Conservation (phyloP, 53 echinoderm and acorn worm genomes). For the Patiria pectinifera region DNA sequence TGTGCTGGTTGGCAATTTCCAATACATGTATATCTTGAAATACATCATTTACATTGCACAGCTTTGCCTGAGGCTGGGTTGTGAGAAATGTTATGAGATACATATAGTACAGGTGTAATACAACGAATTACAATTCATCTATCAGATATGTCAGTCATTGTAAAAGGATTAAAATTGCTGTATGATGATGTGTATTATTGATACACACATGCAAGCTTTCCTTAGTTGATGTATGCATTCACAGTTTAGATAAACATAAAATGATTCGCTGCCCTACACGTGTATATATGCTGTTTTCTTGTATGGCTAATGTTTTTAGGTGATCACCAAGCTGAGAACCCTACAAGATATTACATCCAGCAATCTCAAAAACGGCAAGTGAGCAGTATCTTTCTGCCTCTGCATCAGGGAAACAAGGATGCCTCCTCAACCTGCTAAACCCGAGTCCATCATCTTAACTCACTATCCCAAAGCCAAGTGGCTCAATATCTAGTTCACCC, state of each 20-base stretch:
- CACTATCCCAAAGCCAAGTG: conserved; percentile 74
- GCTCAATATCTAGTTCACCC: conserved; percentile 88
- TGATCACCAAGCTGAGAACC: conserved; percentile 93
- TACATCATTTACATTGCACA: too few species aligned
- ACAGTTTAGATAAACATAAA: background rate
- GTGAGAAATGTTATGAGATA: too few species aligned
- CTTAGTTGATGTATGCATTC: background rate
- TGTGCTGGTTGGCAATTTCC: too few species aligned
- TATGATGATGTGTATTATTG: too few species aligned
- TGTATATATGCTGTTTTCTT: background rate
- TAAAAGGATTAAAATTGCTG: too few species aligned
- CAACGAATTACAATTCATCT: too few species aligned
- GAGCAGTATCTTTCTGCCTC: conserved; percentile 84
- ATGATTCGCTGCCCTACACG: background rate
- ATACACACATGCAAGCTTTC: too few species aligned
- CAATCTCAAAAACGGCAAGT: conserved; percentile 89
- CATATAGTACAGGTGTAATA: too few species aligned
- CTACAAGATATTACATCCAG: conserved; percentile 91
- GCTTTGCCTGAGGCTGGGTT: too few species aligned
- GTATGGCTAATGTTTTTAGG: conserved; percentile 66
- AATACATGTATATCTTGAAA: too few species aligned
- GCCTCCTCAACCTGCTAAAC: conserved; percentile 62
- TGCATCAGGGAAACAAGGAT: conserved; percentile 39
- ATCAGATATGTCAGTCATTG: too few species aligned
- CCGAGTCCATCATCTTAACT: conserved; percentile 56